Base-by-base conservation (phyloP, 2,888 invertebrate species). In the Drosophila robusta region DNA sequence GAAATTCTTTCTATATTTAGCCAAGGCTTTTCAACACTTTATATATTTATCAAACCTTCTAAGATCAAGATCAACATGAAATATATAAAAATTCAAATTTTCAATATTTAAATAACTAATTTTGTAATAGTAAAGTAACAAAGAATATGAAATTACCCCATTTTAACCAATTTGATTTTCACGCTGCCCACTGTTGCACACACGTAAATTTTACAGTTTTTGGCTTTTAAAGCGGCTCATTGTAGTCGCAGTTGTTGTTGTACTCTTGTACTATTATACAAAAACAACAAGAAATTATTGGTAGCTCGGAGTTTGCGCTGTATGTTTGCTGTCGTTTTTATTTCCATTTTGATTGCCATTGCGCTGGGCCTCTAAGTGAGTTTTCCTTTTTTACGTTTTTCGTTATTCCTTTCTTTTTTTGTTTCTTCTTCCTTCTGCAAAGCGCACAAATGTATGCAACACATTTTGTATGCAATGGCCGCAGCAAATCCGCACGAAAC, bases 401-500 rank as follows among this genome's bases (percentile, higher is more conserved):
- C 22, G 45, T 50, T 49, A 29, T 47, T 56, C 46, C 44, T 39
- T 41, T 58, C 36, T 41, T 50, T 38, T 49, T 41, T 57, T 56
- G 11, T 18, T 34, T 14, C 41, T 49, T 45, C 41, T 52, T 34
- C 4, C 32, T 47, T 32, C 52, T 44, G 54, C 52, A 45, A 29
- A 68, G 76, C 70, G 71, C 85, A 38, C 75, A 85, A 89, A 86
- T 87, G 87, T 86, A 86, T 84, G 85, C 85, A 86, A 79, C 87
- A 84, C 89, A 85, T 84, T 85, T 87, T 75, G 87, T 83, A 89
- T 89, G 89, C 85, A 87, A 78, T 78, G 76, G 84, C 78, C 89
- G 64, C 89, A 75, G 70, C 73, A 83, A 85, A 80, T 86, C 82
- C 78, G 66, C 78, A 71, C 78, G 79, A 87, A 77, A 64, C 45